Evolutionary conservation across 2,797 vertebrate genomes (phyloP).

Genomic region (Ambastaia sidthimunki): DNA sequence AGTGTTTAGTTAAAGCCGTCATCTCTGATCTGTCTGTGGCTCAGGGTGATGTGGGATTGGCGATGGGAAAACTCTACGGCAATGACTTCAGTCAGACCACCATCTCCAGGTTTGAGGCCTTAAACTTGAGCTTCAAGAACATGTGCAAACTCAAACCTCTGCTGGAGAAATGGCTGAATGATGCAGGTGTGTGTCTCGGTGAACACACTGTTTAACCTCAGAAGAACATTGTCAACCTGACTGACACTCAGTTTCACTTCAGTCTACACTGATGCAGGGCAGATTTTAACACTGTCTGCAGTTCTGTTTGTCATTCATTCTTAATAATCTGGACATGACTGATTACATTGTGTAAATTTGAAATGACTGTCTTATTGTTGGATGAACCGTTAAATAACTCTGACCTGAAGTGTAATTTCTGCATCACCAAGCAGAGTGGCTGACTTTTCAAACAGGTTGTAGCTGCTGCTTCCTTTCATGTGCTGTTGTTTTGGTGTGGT

Average conservation of each 20-base stretch:
- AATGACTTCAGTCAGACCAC: constrained; percentile 93
- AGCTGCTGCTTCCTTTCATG: background rate
- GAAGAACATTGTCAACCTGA: too few species aligned
- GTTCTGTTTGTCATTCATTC: too few species aligned
- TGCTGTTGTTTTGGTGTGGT: background rate
- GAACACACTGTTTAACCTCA: background rate
- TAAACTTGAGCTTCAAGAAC: constrained; percentile 94
- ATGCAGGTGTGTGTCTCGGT: constrained; percentile 78
- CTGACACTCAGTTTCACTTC: too few species aligned
- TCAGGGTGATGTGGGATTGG: constrained; percentile 88
- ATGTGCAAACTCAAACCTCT: constrained; percentile 93
- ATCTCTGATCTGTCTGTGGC: background rate
- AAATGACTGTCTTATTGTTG: too few species aligned
- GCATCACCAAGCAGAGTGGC: too few species aligned
- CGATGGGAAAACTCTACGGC: constrained; percentile 90
- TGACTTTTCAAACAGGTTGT: background rate
- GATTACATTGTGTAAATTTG: too few species aligned
- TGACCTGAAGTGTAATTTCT: too few species aligned
- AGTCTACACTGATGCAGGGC: too few species aligned
- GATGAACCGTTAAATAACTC: too few species aligned
- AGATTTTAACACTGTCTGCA: too few species aligned
- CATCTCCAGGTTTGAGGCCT: constrained; percentile 91
- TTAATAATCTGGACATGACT: too few species aligned
- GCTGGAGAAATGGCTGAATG: constrained; percentile 90
- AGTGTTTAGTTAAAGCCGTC: too few species aligned